phyloP scores from a whole-genome alignment of 1,140 invertebrate genomes.

The Thaumatotibia leucotreta region DNA sequence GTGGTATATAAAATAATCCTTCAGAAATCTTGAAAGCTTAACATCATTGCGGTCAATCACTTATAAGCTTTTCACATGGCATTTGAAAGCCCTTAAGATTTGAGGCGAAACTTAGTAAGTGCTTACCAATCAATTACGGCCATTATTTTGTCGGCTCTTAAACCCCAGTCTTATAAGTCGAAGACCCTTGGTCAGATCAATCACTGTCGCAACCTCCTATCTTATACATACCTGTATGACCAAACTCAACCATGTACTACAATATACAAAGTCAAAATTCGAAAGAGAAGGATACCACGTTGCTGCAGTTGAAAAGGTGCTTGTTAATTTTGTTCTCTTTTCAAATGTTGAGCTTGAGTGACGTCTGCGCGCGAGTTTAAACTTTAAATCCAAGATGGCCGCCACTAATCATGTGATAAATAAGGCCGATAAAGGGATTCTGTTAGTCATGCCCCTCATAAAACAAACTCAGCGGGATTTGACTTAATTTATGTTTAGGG shows the following conservation, averaged over 20 bases:
- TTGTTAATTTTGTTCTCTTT: constrained; percentile 6
- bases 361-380: neutral
- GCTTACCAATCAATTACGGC: neutral
- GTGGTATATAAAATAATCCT: too few relatives aligned
- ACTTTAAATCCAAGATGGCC: constrained; percentile 10
- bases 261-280: too few relatives aligned
- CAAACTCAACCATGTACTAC: neutral
- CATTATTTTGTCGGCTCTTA: neutral
- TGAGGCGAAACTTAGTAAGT: neutral
- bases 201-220: neutral
- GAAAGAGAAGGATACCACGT: neutral
- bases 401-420: constrained; percentile 23
- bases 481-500: constrained; percentile 3
- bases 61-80: neutral
- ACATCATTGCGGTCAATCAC: neutral
- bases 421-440: constrained; percentile 26
- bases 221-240: neutral
- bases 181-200: neutral
- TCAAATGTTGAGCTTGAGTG: neutral
- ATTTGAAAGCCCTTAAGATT: neutral
- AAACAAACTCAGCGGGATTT: constrained; percentile 24
- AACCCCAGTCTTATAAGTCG: neutral
- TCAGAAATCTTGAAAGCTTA: neutral
- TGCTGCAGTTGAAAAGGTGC: neutral
- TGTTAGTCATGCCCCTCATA: constrained; percentile 15